A percentile compares a stretch with the other conserved stretches of the same genome.
Conservation (phyloP, 2,113 vertebrate species). For the Oceanodroma tethys region DNA sequence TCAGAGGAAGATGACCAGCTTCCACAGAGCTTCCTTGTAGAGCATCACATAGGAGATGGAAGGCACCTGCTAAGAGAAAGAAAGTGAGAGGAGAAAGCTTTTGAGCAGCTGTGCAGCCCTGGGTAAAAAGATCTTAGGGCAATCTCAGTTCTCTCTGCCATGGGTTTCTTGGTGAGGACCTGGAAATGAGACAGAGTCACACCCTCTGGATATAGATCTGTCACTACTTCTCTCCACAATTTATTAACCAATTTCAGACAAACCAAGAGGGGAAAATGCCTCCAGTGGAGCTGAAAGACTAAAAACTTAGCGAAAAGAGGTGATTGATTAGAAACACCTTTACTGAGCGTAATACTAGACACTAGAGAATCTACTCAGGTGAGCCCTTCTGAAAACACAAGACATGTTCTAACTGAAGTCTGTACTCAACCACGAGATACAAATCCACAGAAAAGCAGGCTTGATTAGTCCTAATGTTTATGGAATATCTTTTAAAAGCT, state of each 20-base stretch:
- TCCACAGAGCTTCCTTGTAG: not conserved
- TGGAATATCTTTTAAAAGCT: not conserved
- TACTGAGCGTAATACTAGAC: not conserved
- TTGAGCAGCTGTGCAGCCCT: not conserved
- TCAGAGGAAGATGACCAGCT: not conserved
- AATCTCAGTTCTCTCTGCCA: not conserved
- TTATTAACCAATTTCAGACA: not conserved
- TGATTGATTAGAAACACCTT: not conserved
- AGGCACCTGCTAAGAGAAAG: not conserved
- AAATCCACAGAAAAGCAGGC: not conserved
- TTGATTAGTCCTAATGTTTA: not conserved
- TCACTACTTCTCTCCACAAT: not conserved
- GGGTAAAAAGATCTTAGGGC: not conserved
- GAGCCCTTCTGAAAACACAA: not conserved
- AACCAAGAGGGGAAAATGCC: not conserved
- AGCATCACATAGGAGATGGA: not conserved
- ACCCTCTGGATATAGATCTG: not conserved
- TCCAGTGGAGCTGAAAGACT: not conserved
- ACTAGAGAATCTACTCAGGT: not conserved
- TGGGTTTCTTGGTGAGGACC: rapidly evolving
- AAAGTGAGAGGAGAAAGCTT: not conserved
- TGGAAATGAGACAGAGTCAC: not conserved
- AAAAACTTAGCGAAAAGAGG: not conserved
- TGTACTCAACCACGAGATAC: not conserved
- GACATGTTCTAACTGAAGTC: not conserved